Conservation (phyloP, 2,113 vertebrate genomes). For the Tupaia tana region DNA sequence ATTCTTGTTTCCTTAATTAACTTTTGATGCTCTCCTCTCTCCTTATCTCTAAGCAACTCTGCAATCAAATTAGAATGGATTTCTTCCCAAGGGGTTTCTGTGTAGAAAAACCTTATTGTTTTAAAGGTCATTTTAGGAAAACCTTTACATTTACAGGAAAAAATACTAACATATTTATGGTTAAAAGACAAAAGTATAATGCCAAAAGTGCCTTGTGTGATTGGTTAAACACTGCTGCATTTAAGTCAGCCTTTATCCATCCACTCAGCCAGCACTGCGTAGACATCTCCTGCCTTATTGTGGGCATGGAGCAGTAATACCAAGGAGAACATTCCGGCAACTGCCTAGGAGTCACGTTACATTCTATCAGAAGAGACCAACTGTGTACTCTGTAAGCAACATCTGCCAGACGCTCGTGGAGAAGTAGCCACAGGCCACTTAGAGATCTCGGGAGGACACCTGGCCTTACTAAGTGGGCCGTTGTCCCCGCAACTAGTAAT, state of each 20-base stretch:
- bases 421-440: not conserved
- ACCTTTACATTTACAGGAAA: not conserved
- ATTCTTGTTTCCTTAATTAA: conserved; percentile 74
- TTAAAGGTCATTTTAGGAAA: conserved; percentile 51
- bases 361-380: not conserved
- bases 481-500: not conserved
- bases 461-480: not conserved
- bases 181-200: not conserved
- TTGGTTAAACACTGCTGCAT: not conserved
- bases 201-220: not conserved
- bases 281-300: not conserved
- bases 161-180: conserved; percentile 13
- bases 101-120: conserved; percentile 19
- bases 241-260: not conserved
- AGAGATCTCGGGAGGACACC: not conserved
- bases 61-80: conserved; percentile 69
- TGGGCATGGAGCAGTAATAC: not conserved
- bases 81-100: conserved; percentile 28
- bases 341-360: not conserved
- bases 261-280: not conserved
- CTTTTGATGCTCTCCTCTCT: conserved; percentile 60
- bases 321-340: not conserved
- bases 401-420: not conserved
- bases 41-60: conserved; percentile 52
- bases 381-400: not conserved